Evolutionary conservation across 1,140 invertebrate genomes (phyloP), one percentile per base, ranked within the genome.

Genomic region (Chymomyza costata): DNA sequence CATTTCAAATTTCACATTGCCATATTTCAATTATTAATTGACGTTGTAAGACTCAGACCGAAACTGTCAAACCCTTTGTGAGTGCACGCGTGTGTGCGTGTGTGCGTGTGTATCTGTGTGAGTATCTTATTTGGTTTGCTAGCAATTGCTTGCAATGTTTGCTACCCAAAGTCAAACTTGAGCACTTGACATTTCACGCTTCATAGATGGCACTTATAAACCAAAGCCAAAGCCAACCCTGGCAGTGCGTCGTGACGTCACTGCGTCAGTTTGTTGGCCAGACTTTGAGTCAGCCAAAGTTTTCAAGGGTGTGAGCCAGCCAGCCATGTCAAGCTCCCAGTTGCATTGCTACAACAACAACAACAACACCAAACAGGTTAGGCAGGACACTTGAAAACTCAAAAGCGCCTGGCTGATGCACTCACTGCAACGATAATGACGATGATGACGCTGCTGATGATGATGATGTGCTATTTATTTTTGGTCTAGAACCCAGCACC

Each of bases 111-210:
- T 14, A n/a, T n/a, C 1, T 43, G 25, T 43, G 11, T 32, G 11
- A 25, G 3, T 25, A 32, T 17, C 56, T 38, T 64, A 37, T 46
- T 52, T 31, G 15, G 11, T 43, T 44, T 50, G 18, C 32, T 30
- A n/a, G n/a, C n/a, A n/a, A n/a, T 39, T 18, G 63, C 37, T 17
- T 30, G 44, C 21, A 55, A 38, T 65, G 57, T 62, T 76, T 76
- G 58, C 57, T 45, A 62, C 52, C 56, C 56, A 78, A 76, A 66
- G 59, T 78, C 54, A 52, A 66, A 66, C 67, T 70, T 66, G 56
- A 78, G 66, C 63, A 71, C 73, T 78, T 78, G 73, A 71, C 67
- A 78, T 80, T 78, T 71, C 59, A 78, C 73, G 71, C 73, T 78
- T 63, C 71, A 55, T 49, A 52, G 52, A 57, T 56, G 69, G 44